Percentiles rank a stretch among this genome's conserved stretches.
Evolutionary conservation across 2,113 vertebrate genomes (phyloP).

Genomic region (Delphinus delphis): DNA sequence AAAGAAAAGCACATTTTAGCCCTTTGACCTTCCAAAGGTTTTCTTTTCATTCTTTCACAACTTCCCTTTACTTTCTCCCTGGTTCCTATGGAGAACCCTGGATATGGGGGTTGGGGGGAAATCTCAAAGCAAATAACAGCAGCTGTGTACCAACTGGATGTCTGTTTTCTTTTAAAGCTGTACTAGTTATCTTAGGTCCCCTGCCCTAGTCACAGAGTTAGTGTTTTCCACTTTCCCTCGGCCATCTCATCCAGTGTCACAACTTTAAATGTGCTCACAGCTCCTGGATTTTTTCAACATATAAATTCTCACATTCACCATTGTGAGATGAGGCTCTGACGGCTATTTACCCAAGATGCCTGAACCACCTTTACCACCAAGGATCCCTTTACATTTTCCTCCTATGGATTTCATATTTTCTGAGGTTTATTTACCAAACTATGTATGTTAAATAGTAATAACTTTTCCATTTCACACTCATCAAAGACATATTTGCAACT

Average conservation of each 20-base stretch:
- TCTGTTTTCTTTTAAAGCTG: background rate
- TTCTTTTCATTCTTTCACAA: background rate
- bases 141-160: fast-evolving
- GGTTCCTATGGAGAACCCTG: background rate
- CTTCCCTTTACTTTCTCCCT: background rate
- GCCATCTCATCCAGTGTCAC: background rate
- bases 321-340: background rate
- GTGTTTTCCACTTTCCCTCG: background rate
- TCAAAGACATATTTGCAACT: background rate
- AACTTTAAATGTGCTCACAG: background rate
- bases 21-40: background rate
- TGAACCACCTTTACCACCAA: background rate
- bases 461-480: background rate
- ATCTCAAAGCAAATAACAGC: background rate
- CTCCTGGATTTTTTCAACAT: background rate
- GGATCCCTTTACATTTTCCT: background rate
- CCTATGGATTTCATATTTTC: background rate
- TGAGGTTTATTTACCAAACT: background rate
- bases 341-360: background rate
- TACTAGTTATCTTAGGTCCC: background rate
- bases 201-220: background rate
- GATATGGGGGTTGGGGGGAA: fast-evolving
- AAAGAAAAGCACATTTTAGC: background rate
- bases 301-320: too few relatives aligned
- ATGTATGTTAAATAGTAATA: background rate